Evolutionary conservation across 2,113 vertebrate genomes (phyloP), one percentile per base, ranked within the genome.

Genomic region (Sterrhoptilus dennistouni): DNA sequence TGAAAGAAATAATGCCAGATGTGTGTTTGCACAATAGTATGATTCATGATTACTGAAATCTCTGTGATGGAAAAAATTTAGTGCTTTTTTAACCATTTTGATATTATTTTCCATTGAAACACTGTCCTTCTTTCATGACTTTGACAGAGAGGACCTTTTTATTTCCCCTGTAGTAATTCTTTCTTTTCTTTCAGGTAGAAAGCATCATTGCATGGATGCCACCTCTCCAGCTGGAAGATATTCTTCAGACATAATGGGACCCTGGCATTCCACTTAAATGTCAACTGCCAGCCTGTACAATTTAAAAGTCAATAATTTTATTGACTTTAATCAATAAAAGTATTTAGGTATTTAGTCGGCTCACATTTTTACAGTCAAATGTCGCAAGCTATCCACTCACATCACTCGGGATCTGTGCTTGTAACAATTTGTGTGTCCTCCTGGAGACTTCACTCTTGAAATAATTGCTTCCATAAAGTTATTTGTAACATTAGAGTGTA

Each of bases 1-100:
- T 69, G 74, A 71, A 76, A 77, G 80, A 92, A 96, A 93, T 91
- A 92, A 88, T 95, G 91, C 80, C 94, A 97, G 89, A 96, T 93
- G 91, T 89, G 88, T 91, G 59, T 87, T 96, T 93, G 89, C 83
- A 91, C 85, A 91, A 82, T 59, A 78, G 49, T 53, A 66, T 96
- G 89, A 93, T 84, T 93, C 88, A 92, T 66, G 93, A 90, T 89
- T 75, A 84, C 74, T 82, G 92, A 97, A 95, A 95, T 86, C 42
- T 65, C 59, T 66, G 70, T 85, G 93, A 91, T 71, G 87, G 82
- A 85, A 90, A 80, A 93, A 70, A 81, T 4, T 21, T 70, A 85
- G 53, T 79, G 12, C 19, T 63, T 87, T 94, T 92, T 70, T 1
- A 91, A 87, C n/a, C 13, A 42, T 90, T 95, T 91, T 93, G 53